A percentile compares a stretch with the other conserved stretches of the same genome.
phyloP scores from a whole-genome alignment of 2,888 invertebrate genomes.

The Dastarcus helophoroides region DNA sequence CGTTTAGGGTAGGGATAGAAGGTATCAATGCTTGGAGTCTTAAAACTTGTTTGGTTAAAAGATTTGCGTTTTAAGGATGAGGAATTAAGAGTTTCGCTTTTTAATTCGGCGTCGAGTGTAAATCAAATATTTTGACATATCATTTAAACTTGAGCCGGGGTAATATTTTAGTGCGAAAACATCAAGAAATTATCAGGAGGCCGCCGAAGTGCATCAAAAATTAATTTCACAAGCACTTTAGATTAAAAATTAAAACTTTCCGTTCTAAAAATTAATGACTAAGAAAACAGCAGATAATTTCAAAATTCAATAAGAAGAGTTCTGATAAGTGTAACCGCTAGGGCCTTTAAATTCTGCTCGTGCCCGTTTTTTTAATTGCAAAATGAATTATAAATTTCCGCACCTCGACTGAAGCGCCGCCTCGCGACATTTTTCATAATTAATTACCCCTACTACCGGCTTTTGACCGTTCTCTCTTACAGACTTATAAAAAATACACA shows the following conservation, averaged over 20 bases:
- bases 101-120: too few species aligned
- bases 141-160: too few species aligned
- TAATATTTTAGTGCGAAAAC: too few species aligned
- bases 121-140: too few species aligned
- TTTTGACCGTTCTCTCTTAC: constrained; percentile 1
- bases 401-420: constrained; percentile 23
- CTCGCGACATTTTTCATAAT: constrained; percentile 26
- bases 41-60: too few species aligned
- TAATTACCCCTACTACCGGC: constrained; percentile 22
- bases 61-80: too few species aligned
- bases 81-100: too few species aligned
- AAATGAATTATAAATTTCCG: constrained; percentile 29
- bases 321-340: constrained; percentile 20
- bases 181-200: constrained; percentile 11
- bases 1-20: too few species aligned
- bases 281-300: constrained; percentile 38
- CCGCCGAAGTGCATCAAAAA: constrained; percentile 29
- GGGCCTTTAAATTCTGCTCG: constrained; percentile 18
- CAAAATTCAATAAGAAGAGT: constrained; percentile 33
- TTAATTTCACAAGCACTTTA: constrained; percentile 30
- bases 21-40: too few species aligned
- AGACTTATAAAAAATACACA: constrained; percentile 8
- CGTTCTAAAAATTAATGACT: constrained; percentile 35
- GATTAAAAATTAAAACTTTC: constrained; percentile 37
- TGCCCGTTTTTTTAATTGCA: constrained; percentile 26